Conservation (phyloP, 2,113 vertebrate species). For the Charina bottae region DNA sequence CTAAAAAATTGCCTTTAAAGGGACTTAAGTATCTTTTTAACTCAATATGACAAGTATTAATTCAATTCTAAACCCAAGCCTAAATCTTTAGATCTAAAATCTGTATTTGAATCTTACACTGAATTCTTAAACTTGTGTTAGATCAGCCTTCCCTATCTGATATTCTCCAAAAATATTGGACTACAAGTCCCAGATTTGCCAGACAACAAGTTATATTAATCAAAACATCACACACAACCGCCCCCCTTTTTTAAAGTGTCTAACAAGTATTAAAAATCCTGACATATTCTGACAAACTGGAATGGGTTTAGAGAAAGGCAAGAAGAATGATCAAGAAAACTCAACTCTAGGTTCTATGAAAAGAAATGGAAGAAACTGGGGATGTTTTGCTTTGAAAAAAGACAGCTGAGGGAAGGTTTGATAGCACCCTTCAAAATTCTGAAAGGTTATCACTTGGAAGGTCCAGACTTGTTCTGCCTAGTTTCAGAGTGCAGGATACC, state of each 20-base stretch:
- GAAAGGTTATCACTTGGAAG: not conserved
- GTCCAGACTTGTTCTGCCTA: not conserved
- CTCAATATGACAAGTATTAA: no score
- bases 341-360: not conserved
- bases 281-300: not conserved
- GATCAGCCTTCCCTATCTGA: not conserved
- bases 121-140: no score
- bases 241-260: not conserved
- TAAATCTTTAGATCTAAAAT: no score
- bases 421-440: not conserved
- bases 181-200: not conserved
- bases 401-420: not conserved
- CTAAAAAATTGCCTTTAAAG: not conserved
- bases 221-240: not conserved
- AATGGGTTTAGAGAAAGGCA: not conserved
- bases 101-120: no score
- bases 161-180: not conserved
- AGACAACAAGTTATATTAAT: not conserved
- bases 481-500: not conserved
- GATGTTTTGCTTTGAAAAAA: not conserved
- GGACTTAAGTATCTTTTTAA: no score
- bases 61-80: no score
- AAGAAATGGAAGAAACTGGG: not conserved
- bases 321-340: not conserved
- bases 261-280: not conserved